Base-by-base conservation (phyloP, 2,113 vertebrate genomes). In the Etheostoma spectabile region DNA sequence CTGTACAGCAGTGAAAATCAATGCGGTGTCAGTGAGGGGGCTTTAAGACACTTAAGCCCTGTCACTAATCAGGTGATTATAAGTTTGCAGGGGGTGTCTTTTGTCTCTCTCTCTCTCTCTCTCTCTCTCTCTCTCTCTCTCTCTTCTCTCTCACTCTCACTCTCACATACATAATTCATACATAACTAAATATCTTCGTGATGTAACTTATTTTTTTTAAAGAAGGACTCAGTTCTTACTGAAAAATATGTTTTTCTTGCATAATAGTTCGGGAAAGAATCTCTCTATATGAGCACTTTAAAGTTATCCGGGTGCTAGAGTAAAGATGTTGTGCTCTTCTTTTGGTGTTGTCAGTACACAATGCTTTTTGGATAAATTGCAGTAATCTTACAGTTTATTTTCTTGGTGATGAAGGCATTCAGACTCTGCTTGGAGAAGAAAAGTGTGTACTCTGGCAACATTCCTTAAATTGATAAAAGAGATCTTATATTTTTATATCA, bases 41-140 rank as follows among this genome's bases (percentile, higher is more conserved):
- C 52, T 35, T 6, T 10, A 35, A 63, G 27, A 57, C 76, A 52
- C 6, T 10, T 38, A 38, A 38, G 8, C 21, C 10, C 2, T 59
- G 21, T 75, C 45, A 75, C 64, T 79, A 71, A 82, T 89, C 24
- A 77, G 19, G 45, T 65, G n/a, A 79, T 75, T 66, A 49, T 46
- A 59, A 22, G 15, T 74, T 70, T 60, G 48, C 38, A 49, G 63
- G 49, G 30, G 19, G 53, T 61, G 53, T 63, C n/a, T 77, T 79
- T 59, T 38, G n/a, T n/a, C n/a, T n/a, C n/a, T n/a, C n/a, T n/a
- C n/a, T n/a, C n/a, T n/a, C n/a, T n/a, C n/a, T n/a, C n/a, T n/a
- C n/a, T n/a, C n/a, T n/a, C n/a, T n/a, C n/a, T n/a, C n/a, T n/a
- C n/a, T n/a, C n/a, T n/a, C n/a, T n/a, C n/a, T n/a, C n/a, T n/a